Base-by-base conservation (phyloP, 2,113 vertebrate species). In the Sapayoa aenigma region DNA sequence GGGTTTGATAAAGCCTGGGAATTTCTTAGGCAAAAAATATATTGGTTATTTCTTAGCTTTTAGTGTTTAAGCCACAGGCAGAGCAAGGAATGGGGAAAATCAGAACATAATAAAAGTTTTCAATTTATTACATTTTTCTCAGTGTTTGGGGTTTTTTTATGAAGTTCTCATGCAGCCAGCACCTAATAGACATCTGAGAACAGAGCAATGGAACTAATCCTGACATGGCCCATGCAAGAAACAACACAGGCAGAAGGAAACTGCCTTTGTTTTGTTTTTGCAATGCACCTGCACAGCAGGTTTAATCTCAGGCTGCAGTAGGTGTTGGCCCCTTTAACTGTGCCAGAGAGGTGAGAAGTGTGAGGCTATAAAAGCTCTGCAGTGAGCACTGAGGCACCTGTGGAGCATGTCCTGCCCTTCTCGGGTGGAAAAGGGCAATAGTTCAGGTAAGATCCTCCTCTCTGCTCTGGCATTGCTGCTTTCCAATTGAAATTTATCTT, bases 121-220 rank as follows among this genome's bases (percentile, higher is more conserved):
- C 4, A 0, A 6, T 42, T 77, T 27, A 23, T 27, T 19, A 10
- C 1, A 5, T 44, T 83, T 69, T 77, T 68, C 55, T 72, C 62
- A 47, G 21, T 6, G 7, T 35, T 30, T 35, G 6, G 4, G 30
- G 3, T 0, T 12, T 21, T 42, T 69, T 63, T 4, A 12, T 16
- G 27, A 35, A 14, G 6, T 46, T 42, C 13, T 82, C 9, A 0
- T 5, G 33, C 2, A 65, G n/a, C 30, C 37, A 72, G n/a, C n/a
- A 49, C 22, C 46, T 35, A 27, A 35, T 3, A 16, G 18, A 22
- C 8, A 28, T 4, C 52, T 27, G 65, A 81, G 73, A 65, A 13
- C 20, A 63, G 39, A 42, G 16, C 6, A 37, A 3, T 23, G 23
- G 44, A 75, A 31, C 30, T 23, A 33, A 59, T 8, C 41, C 59